A percentile compares a stretch with the other conserved stretches of the same genome.
Conservation (phyloP, 2,888 invertebrate species). For the Physocephala rufipes region DNA sequence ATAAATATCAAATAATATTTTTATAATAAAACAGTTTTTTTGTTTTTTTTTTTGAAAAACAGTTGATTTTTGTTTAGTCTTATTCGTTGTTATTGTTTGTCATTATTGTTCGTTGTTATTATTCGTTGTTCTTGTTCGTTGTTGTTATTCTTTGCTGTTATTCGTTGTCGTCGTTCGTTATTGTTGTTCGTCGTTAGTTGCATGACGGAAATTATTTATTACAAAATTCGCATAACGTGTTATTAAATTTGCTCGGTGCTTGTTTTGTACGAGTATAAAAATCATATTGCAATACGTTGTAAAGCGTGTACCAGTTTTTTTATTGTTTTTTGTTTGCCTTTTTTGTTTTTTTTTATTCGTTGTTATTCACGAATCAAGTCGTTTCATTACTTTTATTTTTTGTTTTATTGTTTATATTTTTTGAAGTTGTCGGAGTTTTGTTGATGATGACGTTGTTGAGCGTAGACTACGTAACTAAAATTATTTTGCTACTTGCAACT, state of each 20-base stretch:
- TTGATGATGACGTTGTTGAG: conserved; percentile 9
- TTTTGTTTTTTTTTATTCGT: neutral
- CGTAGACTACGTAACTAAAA: neutral
- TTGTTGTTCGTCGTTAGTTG: conserved; percentile 25
- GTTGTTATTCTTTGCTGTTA: neutral
- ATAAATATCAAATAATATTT: neutral
- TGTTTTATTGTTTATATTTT: neutral
- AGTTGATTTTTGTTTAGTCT: neutral
- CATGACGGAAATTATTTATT: conserved; percentile 42
- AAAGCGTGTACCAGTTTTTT: neutral
- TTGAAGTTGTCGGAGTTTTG: neutral
- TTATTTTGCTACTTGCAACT: neutral
- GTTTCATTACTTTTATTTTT: no score
- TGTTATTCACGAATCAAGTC: no score
- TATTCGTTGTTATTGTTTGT: conserved; percentile 6
- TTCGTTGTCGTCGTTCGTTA: neutral
- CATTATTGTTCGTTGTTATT: neutral
- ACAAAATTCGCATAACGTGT: conserved; percentile 17
- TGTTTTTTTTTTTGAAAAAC: neutral
- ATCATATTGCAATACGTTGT: conserved; percentile 15
- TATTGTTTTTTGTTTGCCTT: conserved; percentile 3
- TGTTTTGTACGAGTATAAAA: conserved; percentile 11
- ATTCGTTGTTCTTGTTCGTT: neutral
- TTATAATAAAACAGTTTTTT: neutral
- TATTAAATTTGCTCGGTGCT: conserved; percentile 1